phyloP scores from a whole-genome alignment of 2,888 invertebrate genomes.

The Seira ritae region DNA sequence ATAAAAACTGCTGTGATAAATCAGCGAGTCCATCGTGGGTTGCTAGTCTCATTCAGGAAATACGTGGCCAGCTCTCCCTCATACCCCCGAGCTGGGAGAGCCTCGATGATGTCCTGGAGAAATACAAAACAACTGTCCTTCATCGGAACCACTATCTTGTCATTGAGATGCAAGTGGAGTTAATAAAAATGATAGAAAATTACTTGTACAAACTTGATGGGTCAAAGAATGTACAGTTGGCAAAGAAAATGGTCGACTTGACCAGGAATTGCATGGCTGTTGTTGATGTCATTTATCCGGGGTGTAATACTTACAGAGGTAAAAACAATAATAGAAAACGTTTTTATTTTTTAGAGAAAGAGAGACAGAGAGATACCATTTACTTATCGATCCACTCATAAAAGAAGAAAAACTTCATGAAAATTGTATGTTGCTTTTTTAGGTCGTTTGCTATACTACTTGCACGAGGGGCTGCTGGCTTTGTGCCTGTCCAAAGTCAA shows the following conservation, averaged over 20 bases:
- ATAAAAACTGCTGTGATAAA: slow-evolving; percentile 39
- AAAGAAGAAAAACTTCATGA: slow-evolving; percentile 11
- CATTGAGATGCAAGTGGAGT: slow-evolving; percentile 60
- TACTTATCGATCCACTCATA: slow-evolving; percentile 1
- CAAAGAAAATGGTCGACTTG: slow-evolving; percentile 61
- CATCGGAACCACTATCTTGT: slow-evolving; percentile 66
- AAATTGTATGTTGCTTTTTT: slow-evolving; percentile 28
- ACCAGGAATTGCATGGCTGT: slow-evolving; percentile 60
- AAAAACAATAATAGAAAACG: slow-evolving; percentile 21
- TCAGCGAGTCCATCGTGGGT: slow-evolving; percentile 39
- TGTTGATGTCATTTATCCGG: slow-evolving; percentile 60
- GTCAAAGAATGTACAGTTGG: slow-evolving; percentile 45
- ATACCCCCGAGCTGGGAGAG: slow-evolving; percentile 48
- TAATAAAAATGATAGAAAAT: slow-evolving; percentile 62
- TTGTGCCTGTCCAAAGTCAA: slow-evolving; percentile 54
- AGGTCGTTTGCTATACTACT: slow-evolving; percentile 62
- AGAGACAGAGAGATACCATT: background rate
- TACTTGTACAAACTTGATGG: slow-evolving; percentile 53
- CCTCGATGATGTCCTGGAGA: slow-evolving; percentile 51
- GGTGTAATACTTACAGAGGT: slow-evolving; percentile 63
- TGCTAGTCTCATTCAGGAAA: slow-evolving; percentile 57
- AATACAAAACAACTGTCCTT: slow-evolving; percentile 59
- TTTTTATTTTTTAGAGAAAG: too few species aligned
- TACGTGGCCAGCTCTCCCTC: slow-evolving; percentile 46
- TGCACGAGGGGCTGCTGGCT: slow-evolving; percentile 57